Base-by-base conservation (phyloP, 2,113 vertebrate species). In the Grus americana region DNA sequence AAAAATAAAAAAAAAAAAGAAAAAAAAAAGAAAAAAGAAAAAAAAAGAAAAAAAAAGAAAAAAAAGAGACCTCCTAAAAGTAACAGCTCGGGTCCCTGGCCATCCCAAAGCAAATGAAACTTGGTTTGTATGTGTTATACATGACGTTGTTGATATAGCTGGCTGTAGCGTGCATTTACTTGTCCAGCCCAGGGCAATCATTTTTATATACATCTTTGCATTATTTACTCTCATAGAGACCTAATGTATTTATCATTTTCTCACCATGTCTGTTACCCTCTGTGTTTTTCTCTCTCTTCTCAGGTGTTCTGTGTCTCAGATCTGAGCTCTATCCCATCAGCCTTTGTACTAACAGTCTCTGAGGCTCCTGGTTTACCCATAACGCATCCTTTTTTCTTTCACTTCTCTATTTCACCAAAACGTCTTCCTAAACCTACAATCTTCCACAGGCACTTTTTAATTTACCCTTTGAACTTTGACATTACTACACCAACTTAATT, bases 221-320 rank as follows among this genome's bases (percentile, higher is more conserved):
- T 98, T 97, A 96, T 96, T 97, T 97, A 96, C 49, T 97, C 96
- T 97, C 97, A 95, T 90, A 96, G 97, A 98, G 88, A 97, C 97
- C 97, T 97, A 80, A 98, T 97, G 98, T 98, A 97, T 97, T 97
- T 97, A 94, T 97, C 97, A 98, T 98, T 97, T 97, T 98, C 98
- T 98, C 98, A 98, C 97, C 98, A 97, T 95, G 97, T 98, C 97
- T 97, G 98, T 98, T 98, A 98, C 96, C 97, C 97, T 98, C 96
- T 97, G 98, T 98, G 97, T 93, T 97, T 99, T 98, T 98, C 96
- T 98, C 97, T 98, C 98, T 98, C 97, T 99, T 98, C 99, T 98
- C 98, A 99, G 99, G 99, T 99, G 97, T 99, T 99, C 99, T 99
- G 98, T 99, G 98, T 99, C 99, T 99, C 98, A 97, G 98, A 98